Percentiles rank a stretch among this genome's conserved stretches.
Evolutionary conservation across 30 jellyfish, hydroid and myxozoan species (phyloP).

Genomic region (Sanderia malayensis): DNA sequence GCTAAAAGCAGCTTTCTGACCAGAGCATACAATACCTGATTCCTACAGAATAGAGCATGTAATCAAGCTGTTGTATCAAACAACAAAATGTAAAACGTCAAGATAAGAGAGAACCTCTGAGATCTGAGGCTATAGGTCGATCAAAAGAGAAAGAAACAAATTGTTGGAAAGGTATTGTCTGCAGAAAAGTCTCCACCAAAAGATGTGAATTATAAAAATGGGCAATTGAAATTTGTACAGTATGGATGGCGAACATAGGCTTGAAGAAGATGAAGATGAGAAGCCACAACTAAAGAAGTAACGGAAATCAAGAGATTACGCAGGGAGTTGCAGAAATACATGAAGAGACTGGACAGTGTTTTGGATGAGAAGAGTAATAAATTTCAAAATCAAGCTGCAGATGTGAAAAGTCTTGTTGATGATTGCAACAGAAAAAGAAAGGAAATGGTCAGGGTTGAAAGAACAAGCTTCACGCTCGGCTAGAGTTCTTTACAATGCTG

Average conservation of each 20-base stretch:
- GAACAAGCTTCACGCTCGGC: conserved; percentile 88
- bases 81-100: conserved; percentile 3
- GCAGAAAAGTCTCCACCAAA: neutral
- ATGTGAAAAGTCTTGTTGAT: conserved; percentile 2
- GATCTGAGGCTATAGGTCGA: neutral
- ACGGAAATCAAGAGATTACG: conserved; percentile 66
- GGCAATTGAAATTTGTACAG: conserved; percentile 24
- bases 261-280: neutral
- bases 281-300: conserved; percentile 39
- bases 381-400: neutral
- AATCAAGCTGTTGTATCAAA: neutral
- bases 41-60: neutral
- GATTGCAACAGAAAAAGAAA: conserved; percentile 49
- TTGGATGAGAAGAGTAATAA: conserved; percentile 33
- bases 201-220: neutral
- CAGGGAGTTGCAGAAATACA: conserved; percentile 63
- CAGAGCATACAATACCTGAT: conserved; percentile 18
- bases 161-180: conserved; percentile 31
- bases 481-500: conserved; percentile 75
- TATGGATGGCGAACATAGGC: conserved; percentile 23
- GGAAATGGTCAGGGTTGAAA: conserved; percentile 62
- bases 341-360: conserved; percentile 65
- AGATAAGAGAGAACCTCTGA: neutral
- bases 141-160: too few species aligned
- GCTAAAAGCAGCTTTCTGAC: conserved; percentile 50